A percentile compares a stretch with the other conserved stretches of the same genome.
These are phyloP conservation scores for Hormaphis cornu DNA, from an alignment of 1,140 invertebrate species.

Conservation along the genomic window DNA sequence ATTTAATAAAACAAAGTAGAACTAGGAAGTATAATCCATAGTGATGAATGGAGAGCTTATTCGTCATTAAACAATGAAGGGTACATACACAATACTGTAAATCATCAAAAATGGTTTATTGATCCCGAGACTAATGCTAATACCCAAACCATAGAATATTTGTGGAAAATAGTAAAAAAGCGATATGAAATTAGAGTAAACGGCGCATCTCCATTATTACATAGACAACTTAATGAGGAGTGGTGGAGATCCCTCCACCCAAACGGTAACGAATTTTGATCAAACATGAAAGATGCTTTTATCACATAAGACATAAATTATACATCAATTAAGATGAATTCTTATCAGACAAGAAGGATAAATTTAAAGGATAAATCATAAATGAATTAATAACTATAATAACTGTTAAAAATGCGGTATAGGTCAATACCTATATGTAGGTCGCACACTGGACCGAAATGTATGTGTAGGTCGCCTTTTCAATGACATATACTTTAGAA, in stretches of 20 bases:
- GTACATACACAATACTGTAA: constrained; percentile 35
- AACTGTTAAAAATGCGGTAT: neutral
- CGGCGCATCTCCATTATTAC: neutral
- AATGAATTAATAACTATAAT: neutral
- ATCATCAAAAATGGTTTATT: constrained; percentile 36
- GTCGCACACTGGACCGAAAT: no score
- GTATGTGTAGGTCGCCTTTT: no score
- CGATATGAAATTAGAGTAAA: neutral
- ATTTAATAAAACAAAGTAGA: constrained; percentile 36
- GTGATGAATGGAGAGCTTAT: constrained; percentile 39
- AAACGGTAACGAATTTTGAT: neutral
- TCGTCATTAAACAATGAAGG: neutral
- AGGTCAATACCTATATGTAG: neutral
- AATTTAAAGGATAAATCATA: no score
- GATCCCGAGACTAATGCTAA: constrained; percentile 35
- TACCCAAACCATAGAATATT: constrained; percentile 33
- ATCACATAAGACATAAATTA: constrained; percentile 3
- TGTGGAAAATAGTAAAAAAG: neutral
- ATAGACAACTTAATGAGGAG: neutral
- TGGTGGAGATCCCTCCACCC: neutral
- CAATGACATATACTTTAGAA: no score
- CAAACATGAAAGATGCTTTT: neutral
- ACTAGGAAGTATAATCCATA: constrained; percentile 37
- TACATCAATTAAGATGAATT: neutral
- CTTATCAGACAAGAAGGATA: neutral